Evolutionary conservation across 2,797 vertebrate species (phyloP), one percentile per base, ranked within the genome.

Genomic region (Amblyopsis hoosieri): DNA sequence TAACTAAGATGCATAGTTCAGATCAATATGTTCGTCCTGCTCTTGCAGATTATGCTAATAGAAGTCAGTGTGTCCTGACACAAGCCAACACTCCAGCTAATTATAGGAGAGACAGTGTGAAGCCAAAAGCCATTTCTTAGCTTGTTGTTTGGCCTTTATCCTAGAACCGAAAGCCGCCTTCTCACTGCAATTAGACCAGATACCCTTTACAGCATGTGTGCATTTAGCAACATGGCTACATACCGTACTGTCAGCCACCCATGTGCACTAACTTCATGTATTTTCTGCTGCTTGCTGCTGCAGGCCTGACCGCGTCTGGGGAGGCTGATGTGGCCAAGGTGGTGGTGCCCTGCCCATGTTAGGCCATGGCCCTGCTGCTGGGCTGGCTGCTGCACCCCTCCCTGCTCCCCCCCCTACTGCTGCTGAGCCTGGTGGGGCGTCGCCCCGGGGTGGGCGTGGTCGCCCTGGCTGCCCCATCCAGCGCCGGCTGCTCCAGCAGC

Each of bases 401-500:
- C 0, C 81, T 90, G 89, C 90, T 93, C 75, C 91, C 92, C 91
- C 92, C 92, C 90, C 83, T 96, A 79, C 90, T 96, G 69, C 86
- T 95, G 59, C 94, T 94, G 88, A 93, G 91, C 80, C 81, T 95
- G 87, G 93, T 96, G 72, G 77, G 94, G 56, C 19, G 19, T 23
- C 54, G 15, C 54, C 42, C 54, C 0, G 67, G 79, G 78, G 83
- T 88, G 69, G 83, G 86, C 86, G 89, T 85, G 74, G 93, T 70
- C 83, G 93, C 48, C 79, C 92, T 46, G 91, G 90, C 78, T 88
- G 83, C 78, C 73, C 92, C 78, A 89, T 93, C 61, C 87, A 97
- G 10, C 0, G 66, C 93, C 7, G 93, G 93, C 9, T 97, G 95
- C 84, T 95, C 95, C 74, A 93, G 91, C 77, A 92, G 89, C 74